Evolutionary conservation across 2,888 invertebrate genomes (phyloP).

Genomic region (Habroteleia sp.): DNA sequence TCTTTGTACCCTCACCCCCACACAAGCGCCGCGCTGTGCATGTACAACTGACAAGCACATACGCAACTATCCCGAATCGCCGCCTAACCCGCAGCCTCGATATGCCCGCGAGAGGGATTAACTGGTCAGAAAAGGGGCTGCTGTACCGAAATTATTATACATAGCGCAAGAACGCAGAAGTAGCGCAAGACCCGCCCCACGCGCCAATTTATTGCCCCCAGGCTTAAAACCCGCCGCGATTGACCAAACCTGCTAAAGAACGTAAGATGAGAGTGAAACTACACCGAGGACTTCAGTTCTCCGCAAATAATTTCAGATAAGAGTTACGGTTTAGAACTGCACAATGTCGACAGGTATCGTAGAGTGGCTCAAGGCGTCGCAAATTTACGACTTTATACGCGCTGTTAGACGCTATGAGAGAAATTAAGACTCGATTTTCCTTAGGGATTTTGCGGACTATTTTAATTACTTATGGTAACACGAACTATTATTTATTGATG

Average conservation of each 20-base stretch:
- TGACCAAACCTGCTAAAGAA: slow-evolving; percentile 16
- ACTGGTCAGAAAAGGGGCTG: slow-evolving; percentile 58
- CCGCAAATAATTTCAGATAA: no score
- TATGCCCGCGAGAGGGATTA: slow-evolving; percentile 62
- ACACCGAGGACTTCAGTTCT: no score
- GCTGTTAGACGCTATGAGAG: no score
- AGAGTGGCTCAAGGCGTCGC: no score
- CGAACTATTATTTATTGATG: no score
- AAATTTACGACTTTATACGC: no score
- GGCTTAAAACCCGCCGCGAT: slow-evolving; percentile 33
- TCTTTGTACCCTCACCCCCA: slow-evolving; percentile 5
- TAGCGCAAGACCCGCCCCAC: slow-evolving; percentile 60
- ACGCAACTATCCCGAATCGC: slow-evolving; percentile 45
- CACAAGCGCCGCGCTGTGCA: slow-evolving; percentile 16
- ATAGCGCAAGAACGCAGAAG: slow-evolving; percentile 75
- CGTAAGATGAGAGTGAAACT: slow-evolving; percentile 1
- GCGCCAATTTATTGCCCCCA: slow-evolving; percentile 25
- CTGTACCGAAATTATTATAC: slow-evolving; percentile 74
- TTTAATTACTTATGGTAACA: no score
- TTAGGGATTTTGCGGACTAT: no score
- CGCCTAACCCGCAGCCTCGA: slow-evolving; percentile 57
- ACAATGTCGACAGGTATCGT: no score
- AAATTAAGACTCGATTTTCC: no score
- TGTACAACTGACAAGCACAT: slow-evolving; percentile 60
- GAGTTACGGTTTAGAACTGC: no score